phyloP scores from a whole-genome alignment of 2,797 vertebrate species.

The Bradypodion pumilum region DNA sequence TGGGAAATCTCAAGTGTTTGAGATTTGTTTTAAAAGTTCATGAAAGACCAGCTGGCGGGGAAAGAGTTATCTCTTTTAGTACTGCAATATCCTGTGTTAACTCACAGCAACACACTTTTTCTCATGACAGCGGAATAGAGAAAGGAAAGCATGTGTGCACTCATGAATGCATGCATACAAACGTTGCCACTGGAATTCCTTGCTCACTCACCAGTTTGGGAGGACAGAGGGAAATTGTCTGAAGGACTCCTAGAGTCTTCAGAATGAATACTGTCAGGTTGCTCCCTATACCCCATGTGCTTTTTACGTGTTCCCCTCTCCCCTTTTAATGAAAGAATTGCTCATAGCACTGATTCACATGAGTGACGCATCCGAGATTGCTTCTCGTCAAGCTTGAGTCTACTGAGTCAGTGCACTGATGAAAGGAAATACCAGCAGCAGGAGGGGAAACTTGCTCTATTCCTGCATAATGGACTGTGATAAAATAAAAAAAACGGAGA shows the following conservation, averaged over 20 bases:
- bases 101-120: background rate
- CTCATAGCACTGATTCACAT: background rate
- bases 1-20: background rate
- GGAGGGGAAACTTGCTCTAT: conserved; percentile 26
- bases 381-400: background rate
- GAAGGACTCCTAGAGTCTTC: conserved; percentile 1
- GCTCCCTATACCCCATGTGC: background rate
- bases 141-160: background rate
- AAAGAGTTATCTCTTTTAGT: background rate
- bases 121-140: background rate
- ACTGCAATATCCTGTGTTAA: conserved; percentile 7
- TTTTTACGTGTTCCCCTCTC: background rate
- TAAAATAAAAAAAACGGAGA: background rate
- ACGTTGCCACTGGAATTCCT: background rate
- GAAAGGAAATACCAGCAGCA: conserved; percentile 36
- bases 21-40: conserved; percentile 43
- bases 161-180: too few species aligned
- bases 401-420: background rate
- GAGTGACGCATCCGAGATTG: conserved; percentile 27
- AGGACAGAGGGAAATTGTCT: conserved; percentile 52
- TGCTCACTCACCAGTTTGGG: conserved; percentile 27
- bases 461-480: background rate
- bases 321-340: background rate
- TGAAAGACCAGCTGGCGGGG: conserved; percentile 22
- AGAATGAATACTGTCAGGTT: background rate